Evolutionary conservation across 2,888 invertebrate genomes (phyloP), one percentile per base, ranked within the genome.

Genomic region (Netelia melanura): DNA sequence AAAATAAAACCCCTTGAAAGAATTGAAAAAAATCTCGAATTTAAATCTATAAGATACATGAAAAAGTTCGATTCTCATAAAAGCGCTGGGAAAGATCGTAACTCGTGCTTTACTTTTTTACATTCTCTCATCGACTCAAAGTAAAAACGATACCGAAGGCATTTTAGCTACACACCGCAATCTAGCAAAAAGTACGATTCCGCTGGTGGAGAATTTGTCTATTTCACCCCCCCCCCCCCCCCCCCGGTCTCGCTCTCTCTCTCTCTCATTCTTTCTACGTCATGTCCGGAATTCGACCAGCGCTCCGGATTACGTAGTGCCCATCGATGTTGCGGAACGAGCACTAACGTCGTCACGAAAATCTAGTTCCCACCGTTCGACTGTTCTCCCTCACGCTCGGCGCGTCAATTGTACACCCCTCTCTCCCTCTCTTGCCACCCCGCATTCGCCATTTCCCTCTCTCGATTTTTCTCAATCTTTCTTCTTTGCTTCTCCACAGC

Each of bases 151-250:
- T 23, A 52, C n/a, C 30, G 43, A 52, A 62, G 62, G 14, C 10
- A 68, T 65, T 23, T 75, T 72, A 79, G 72, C 64, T 54, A 61
- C 23, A 62, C 52, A 74, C 21, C 52, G 52, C 6, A 14, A 56
- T 44, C 38, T 23, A 54, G 68, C 48, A 62, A 10, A n/a, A 17
- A 17, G 52, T 67, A 58, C 61, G 58, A 74, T 56, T 48, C 52
- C 44, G 58, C 56, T 56, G 48, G 70, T 48, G 79, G 52, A 65
- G 79, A 56, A 77, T 84, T 81, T 77, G 77, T 81, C 62, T 77
- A 84, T 79, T 48, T 48, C 48, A 14, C 75, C 14, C 72, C 23
- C 54, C 43, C 71, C 9, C 52, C 43, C 38, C 17, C 9, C 23
- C 52, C 23, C 30, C 3, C 23, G 30, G 17, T 56, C 52, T 61